Base-by-base conservation (phyloP, 30 jellyfish, hydroid and myxozoan genomes). In the Calvadosia cruxmelitensis region DNA sequence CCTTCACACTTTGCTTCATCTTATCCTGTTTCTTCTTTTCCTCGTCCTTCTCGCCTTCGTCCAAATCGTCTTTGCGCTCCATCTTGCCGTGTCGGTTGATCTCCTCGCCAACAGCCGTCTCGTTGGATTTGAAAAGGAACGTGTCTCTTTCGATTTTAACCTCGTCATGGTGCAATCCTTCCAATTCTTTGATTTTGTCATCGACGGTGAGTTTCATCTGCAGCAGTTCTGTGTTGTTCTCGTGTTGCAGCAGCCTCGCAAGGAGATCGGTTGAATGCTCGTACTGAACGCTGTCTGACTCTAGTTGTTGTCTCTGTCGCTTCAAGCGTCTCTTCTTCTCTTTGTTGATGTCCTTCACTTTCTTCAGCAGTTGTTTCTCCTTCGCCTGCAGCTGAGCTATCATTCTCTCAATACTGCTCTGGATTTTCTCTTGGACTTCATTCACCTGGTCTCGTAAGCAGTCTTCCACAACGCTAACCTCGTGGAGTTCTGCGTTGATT, bases 161-260 rank as follows among this genome's bases (percentile, higher is more conserved):
- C 2, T 70, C 52, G 25, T 29, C 50, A 1, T 29, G 30, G 30
- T 74, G 33, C 63, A 48, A 30, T 26, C 74, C 76, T n/a, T 84
- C 92, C 16, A 91, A 50, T 12, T 82, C 89, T 7, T 53, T 50
- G 72, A 74, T 70, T 49, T 78, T 42, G 26, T 48, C 74, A 48
- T 78, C 69, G 10, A 91, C 57, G 1, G 99, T 83, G 49, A 93
- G 67, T 57, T 76, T 82, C 99, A 91, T 91, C 64, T 91, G 99
- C 25, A 91, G 84, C 87, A 83, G 71, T 71, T 91, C 99, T 0
- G 81, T 79, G 64, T 82, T 83, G 35, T 91, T 82, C 3, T 78
- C 73, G 52, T 91, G 99, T 15, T 63, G 31, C 5, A 73, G 84
- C 29, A 91, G 70, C 29, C 83, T 70, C 30, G 53, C 33, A 7